A percentile compares a stretch with the other conserved stretches of the same genome.
These are phyloP conservation scores for Eclectus roratus DNA, from an alignment of 2,113 vertebrate species.

Conservation along the genomic window DNA sequence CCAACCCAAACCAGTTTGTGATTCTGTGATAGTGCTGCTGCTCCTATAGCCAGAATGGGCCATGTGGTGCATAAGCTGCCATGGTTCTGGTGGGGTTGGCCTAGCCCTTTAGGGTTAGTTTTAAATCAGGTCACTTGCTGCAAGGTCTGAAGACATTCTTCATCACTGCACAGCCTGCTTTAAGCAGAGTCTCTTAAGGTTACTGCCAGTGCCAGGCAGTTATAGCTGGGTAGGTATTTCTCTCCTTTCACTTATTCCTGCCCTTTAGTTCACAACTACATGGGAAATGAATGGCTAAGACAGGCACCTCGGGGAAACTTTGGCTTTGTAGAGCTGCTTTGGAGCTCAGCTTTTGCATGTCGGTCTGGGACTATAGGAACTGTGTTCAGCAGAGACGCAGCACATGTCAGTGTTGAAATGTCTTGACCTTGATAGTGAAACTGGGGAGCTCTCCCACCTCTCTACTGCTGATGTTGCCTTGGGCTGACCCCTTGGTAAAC, in stretches of 20 bases:
- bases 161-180: neutral
- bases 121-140: neutral
- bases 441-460: neutral
- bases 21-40: neutral
- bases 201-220: neutral
- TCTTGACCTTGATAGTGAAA: neutral
- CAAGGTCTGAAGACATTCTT: neutral
- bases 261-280: neutral
- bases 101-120: neutral
- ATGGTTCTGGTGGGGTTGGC: neutral
- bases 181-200: neutral
- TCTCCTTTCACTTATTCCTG: neutral
- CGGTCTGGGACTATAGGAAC: neutral
- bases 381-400: neutral
- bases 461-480: neutral
- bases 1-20: neutral
- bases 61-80: fast-evolving
- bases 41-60: neutral
- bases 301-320: neutral
- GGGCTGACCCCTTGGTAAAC: neutral
- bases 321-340: neutral
- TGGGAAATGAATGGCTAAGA: neutral
- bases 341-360: neutral
- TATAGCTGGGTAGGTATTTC: neutral
- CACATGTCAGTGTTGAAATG: neutral